Evolutionary conservation across 2,113 vertebrate genomes (phyloP).

Genomic region (Phaethornis superciliosus): DNA sequence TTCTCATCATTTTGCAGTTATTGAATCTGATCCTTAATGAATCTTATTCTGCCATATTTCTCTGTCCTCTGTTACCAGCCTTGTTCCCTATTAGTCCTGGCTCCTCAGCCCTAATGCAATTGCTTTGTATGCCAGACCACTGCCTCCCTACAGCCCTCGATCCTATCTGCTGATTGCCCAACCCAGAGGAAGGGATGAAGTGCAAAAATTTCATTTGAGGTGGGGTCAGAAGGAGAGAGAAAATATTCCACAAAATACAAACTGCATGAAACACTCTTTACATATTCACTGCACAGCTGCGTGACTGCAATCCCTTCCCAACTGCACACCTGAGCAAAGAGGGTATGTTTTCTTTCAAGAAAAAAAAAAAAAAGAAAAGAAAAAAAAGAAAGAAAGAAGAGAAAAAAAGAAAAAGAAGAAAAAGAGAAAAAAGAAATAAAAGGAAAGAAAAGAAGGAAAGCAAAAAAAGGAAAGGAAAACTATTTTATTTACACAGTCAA

Average conservation of each 20-base stretch:
- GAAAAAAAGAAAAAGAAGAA: too few relatives aligned
- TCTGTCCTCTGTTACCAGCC: background rate
- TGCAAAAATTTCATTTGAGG: slow-evolving; percentile 38
- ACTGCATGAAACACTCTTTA: background rate
- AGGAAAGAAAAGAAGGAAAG: too few relatives aligned
- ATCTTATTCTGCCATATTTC: slow-evolving; percentile 24
- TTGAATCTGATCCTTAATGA: slow-evolving; percentile 43
- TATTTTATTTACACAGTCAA: background rate
- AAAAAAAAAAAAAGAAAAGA: background rate
- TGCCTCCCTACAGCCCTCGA: background rate
- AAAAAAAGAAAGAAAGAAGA: too few relatives aligned
- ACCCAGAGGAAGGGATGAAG: slow-evolving; percentile 24
- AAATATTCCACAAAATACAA: slow-evolving; percentile 51
- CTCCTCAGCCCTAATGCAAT: background rate
- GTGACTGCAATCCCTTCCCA: background rate
- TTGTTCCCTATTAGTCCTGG: background rate
- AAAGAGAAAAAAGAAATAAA: too few relatives aligned
- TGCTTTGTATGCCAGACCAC: slow-evolving; percentile 42
- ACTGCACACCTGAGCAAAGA: background rate
- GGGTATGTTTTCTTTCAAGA: background rate
- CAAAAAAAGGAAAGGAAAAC: too few relatives aligned
- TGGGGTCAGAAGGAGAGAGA: slow-evolving; percentile 28
- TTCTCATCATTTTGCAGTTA: slow-evolving; percentile 46
- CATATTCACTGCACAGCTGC: background rate
- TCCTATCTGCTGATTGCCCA: slow-evolving; percentile 48